Evolutionary conservation across 1,140 invertebrate species (phyloP).

Genomic region (Conus betulinus): DNA sequence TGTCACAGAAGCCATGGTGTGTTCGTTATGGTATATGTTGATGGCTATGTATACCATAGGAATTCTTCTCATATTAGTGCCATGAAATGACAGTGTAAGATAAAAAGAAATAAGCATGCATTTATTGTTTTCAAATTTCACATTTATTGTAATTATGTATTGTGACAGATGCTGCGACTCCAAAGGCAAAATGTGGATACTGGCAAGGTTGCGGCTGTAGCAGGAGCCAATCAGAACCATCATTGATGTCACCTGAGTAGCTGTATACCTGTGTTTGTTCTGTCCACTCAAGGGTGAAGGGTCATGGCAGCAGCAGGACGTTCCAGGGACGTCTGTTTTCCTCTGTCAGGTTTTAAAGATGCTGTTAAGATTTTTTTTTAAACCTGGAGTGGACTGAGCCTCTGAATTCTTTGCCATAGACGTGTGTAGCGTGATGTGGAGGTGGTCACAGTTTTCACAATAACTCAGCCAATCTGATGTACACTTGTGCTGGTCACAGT

Average conservation of each 20-base stretch:
- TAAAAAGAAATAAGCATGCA: too few species aligned
- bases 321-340: conserved; percentile 14
- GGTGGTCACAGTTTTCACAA: conserved; percentile 15
- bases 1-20: too few species aligned
- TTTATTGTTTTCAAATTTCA: background rate
- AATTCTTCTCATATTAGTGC: too few species aligned
- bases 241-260: conserved; percentile 35
- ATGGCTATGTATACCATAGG: too few species aligned
- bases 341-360: conserved; percentile 5
- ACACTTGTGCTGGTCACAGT: conserved; percentile 9
- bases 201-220: conserved; percentile 25
- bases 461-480: conserved; percentile 10
- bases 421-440: conserved; percentile 20
- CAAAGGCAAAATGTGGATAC: conserved; percentile 20
- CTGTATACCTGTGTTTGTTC: conserved; percentile 32
- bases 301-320: conserved; percentile 25
- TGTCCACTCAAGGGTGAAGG: conserved; percentile 26
- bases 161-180: conserved; percentile 27
- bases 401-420: conserved; percentile 13
- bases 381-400: background rate
- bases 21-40: too few species aligned
- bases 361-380: background rate
- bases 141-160: background rate
- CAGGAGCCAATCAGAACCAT: conserved; percentile 30
- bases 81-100: too few species aligned